Percentiles rank a stretch among this genome's conserved stretches.
Conservation (phyloP, 2,113 vertebrate species). For the Egretta garzetta region DNA sequence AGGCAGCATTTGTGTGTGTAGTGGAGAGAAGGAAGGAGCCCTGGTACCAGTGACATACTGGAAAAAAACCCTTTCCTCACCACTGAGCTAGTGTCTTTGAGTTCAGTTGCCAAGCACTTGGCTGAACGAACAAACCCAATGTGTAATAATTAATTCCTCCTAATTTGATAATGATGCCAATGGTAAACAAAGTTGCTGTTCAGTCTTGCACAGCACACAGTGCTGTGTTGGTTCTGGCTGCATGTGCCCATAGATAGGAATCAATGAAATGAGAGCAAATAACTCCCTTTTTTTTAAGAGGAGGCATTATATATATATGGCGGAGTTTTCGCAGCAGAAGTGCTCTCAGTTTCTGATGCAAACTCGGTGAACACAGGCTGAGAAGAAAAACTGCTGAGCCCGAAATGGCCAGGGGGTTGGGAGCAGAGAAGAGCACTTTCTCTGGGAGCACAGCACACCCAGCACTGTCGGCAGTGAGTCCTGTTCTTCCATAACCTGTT, state of each 20-base stretch:
- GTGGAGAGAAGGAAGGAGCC: neutral
- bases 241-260: neutral
- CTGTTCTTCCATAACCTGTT: neutral
- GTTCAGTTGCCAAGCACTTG: neutral
- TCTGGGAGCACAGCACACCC: neutral
- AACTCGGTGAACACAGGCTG: neutral
- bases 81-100: neutral
- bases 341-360: neutral
- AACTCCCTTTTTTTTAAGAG: neutral
- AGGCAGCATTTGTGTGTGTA: neutral
- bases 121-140: neutral
- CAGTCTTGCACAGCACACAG: neutral
- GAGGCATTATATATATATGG: neutral
- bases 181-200: neutral
- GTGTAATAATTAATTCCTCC: neutral
- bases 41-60: neutral
- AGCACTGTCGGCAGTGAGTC: neutral
- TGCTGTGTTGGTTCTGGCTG: neutral
- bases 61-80: neutral
- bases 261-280: neutral
- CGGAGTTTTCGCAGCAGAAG: neutral
- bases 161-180: neutral
- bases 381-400: neutral
- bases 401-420: neutral
- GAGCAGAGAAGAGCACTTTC: neutral